A percentile compares a stretch with the other conserved stretches of the same genome.
phyloP scores from a whole-genome alignment of 2,797 vertebrate genomes.

The Oophaga sylvatica region DNA sequence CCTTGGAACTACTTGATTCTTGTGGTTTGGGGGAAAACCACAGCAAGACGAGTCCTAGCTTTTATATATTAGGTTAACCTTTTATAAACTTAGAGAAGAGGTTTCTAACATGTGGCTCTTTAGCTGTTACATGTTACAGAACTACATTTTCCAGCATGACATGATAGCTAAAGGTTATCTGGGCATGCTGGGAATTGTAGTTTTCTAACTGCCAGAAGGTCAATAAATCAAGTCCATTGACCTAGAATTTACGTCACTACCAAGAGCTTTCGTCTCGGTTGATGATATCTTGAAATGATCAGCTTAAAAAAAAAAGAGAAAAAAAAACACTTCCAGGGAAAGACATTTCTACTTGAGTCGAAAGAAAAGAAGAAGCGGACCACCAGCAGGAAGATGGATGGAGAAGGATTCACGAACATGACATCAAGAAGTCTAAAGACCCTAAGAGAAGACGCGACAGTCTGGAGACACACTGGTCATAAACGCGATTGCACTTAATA shows the following conservation, averaged over 20 bases:
- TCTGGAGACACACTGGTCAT: not conserved
- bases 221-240: not conserved
- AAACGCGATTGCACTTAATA: not conserved
- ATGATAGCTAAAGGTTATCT: no score
- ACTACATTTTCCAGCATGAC: no score
- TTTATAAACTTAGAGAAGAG: not conserved
- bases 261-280: not conserved
- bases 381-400: not conserved
- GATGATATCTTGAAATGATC: no score
- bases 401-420: not conserved
- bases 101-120: not conserved
- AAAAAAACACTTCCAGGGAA: not conserved
- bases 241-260: not conserved
- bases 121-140: not conserved
- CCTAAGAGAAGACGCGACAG: not conserved
- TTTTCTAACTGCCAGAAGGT: not conserved
- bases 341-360: not conserved
- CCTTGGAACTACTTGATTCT: not conserved
- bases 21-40: constrained; percentile 8
- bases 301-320: no score
- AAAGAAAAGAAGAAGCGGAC: not conserved
- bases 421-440: not conserved
- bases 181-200: no score
- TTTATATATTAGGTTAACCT: not conserved
- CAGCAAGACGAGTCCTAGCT: not conserved